These are phyloP conservation scores for Channa argus DNA, from an alignment of 2,113 vertebrate genomes.

Conservation along the genomic window DNA sequence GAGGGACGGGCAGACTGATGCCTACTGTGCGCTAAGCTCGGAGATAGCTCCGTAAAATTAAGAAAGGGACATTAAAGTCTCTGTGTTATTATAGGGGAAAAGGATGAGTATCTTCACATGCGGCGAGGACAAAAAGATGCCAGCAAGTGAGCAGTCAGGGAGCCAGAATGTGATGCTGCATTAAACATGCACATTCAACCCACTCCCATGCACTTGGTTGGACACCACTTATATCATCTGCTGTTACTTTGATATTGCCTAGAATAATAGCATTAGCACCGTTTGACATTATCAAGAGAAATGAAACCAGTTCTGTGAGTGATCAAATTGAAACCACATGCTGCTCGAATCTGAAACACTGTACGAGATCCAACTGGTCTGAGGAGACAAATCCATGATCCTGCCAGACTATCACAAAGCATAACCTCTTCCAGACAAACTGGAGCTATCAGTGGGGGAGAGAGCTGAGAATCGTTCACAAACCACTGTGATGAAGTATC, in stretches of 20 bases:
- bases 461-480: slow-evolving; percentile 64
- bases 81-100: slow-evolving; percentile 60
- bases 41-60: slow-evolving; percentile 40
- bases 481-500: slow-evolving; percentile 75
- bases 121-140: slow-evolving; percentile 36
- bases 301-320: slow-evolving; percentile 60
- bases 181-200: slow-evolving; percentile 12
- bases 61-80: slow-evolving; percentile 58
- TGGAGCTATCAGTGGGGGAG: slow-evolving; percentile 66
- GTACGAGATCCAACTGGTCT: slow-evolving; percentile 49
- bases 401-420: slow-evolving; percentile 68
- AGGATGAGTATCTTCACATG: slow-evolving; percentile 62
- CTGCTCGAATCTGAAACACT: slow-evolving; percentile 61
- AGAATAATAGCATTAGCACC: slow-evolving; percentile 63
- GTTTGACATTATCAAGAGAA: slow-evolving; percentile 64
- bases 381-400: slow-evolving; percentile 53
- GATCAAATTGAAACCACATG: slow-evolving; percentile 80
- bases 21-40: slow-evolving; percentile 58
- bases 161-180: slow-evolving; percentile 19
- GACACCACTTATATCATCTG: slow-evolving; percentile 58
- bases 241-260: slow-evolving; percentile 70
- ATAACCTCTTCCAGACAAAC: slow-evolving; percentile 75
- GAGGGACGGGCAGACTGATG: slow-evolving; percentile 45
- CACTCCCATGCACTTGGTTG: slow-evolving; percentile 27
- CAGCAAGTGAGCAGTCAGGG: slow-evolving; percentile 21